phyloP scores from a whole-genome alignment of 2,888 invertebrate species.

The Anarsia innoxiella region DNA sequence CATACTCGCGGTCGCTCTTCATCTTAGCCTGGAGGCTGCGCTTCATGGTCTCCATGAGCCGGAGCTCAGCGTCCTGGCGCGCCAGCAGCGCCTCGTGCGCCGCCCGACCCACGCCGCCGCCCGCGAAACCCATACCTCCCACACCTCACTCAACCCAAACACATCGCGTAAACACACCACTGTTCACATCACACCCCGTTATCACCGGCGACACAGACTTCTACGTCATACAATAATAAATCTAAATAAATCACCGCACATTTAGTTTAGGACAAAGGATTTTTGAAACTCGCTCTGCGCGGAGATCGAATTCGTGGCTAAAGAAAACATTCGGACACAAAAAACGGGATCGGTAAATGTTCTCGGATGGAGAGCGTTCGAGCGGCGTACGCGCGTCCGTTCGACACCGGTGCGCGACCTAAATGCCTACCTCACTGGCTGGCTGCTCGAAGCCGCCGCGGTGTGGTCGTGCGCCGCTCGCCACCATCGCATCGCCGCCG shows the following conservation, averaged over 20 bases:
- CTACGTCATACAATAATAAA: too few relatives aligned
- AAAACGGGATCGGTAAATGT: slow-evolving; percentile 33
- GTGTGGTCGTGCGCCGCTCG: slow-evolving; percentile 29
- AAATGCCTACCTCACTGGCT: slow-evolving; percentile 55
- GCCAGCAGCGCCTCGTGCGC: slow-evolving; percentile 94
- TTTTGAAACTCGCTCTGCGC: too few relatives aligned
- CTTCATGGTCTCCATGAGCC: slow-evolving; percentile 93
- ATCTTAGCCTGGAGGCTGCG: slow-evolving; percentile 90
- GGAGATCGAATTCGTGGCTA: slow-evolving; percentile 24
- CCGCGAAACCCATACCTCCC: slow-evolving; percentile 86
- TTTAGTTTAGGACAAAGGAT: too few relatives aligned
- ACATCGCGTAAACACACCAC: slow-evolving; percentile 67
- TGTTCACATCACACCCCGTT: slow-evolving; percentile 61
- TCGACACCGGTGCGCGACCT: slow-evolving; percentile 46
- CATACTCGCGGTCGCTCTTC: slow-evolving; percentile 94
- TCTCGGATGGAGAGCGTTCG: slow-evolving; percentile 27
- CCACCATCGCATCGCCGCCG: slow-evolving; percentile 12
- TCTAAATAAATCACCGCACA: too few relatives aligned
- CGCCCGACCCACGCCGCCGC: slow-evolving; percentile 88
- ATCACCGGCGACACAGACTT: slow-evolving; percentile 48
- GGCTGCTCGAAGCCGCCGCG: slow-evolving; percentile 36
- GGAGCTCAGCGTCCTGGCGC: slow-evolving; percentile 93
- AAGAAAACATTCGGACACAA: slow-evolving; percentile 36
- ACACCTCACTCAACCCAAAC: slow-evolving; percentile 42
- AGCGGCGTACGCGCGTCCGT: slow-evolving; percentile 41